Conservation (phyloP, 2,113 vertebrate genomes). For the Sorex araneus region DNA sequence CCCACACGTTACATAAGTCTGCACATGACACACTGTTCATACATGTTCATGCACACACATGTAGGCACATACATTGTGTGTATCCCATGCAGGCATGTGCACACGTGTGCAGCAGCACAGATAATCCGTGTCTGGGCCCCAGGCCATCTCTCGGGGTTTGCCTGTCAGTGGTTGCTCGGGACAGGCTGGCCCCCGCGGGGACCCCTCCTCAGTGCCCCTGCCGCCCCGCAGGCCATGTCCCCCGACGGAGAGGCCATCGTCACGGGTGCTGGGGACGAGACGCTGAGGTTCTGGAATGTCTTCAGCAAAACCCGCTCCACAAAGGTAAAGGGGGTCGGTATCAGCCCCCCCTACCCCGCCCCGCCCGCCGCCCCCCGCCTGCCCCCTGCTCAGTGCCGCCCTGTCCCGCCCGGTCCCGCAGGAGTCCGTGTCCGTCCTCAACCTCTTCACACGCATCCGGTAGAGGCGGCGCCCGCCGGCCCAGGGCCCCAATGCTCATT, state of each 20-base stretch:
- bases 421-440: slow-evolving; percentile 96
- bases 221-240: slow-evolving; percentile 94
- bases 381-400: not conserved
- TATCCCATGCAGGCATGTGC: too few relatives aligned
- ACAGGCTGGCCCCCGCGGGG: too few relatives aligned
- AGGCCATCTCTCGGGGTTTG: too few relatives aligned
- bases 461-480: slow-evolving; percentile 85
- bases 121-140: too few relatives aligned
- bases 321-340: slow-evolving; percentile 90
- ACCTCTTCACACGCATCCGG: slow-evolving; percentile 97
- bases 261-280: slow-evolving; percentile 98
- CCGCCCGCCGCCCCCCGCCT: too few relatives aligned
- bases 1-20: too few relatives aligned
- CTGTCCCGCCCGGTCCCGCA: slow-evolving; percentile 60
- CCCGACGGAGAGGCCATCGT: slow-evolving; percentile 99
- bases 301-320: slow-evolving; percentile 99
- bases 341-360: not conserved
- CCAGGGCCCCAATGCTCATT: slow-evolving; percentile 79
- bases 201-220: not conserved
- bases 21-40: too few relatives aligned
- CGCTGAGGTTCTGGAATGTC: slow-evolving; percentile 98
- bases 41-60: too few relatives aligned
- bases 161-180: too few relatives aligned
- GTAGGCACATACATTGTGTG: too few relatives aligned
- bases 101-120: too few relatives aligned